Base-by-base conservation (phyloP, 2,888 invertebrate species). In the Cheilosia scutellata region DNA sequence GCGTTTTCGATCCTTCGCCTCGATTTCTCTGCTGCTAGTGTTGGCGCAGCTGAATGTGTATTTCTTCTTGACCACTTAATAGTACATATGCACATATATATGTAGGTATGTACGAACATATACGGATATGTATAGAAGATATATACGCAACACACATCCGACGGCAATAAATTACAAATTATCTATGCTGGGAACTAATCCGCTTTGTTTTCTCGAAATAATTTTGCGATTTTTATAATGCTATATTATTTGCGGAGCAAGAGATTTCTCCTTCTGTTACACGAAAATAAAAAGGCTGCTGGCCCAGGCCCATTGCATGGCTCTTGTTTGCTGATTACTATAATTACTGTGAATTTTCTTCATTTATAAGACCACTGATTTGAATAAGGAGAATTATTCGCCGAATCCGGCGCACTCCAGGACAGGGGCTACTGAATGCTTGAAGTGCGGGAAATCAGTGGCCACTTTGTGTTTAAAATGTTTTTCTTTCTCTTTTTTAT, bases 301-400 rank as follows among this genome's bases (percentile, higher is more conserved):
- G 68, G 44, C 51, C 77, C 51, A 51, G 13, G 25, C 51, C 51
- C 65, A 49, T 66, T 65, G 72, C 72, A 66, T 72, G 77, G 78
- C 63, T 88, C 80, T 82, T 84, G 87, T 88, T 84, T 87, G 71
- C 79, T 79, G 88, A 90, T 90, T 89, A 90, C 91, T 90, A 90
- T 90, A 91, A 90, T 90, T 90, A 91, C 89, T 84, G 86, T 88
- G 90, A 88, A 89, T 89, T 88, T 88, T 88, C 88, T 88, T 88
- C 88, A 87, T 88, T 87, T 88, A 87, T 88, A 87, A 88, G 87
- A 57, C 86, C 68, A 77, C 82, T 86, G 86, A 86, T 86, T 86
- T 86, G 86, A 86, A 86, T 86, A 82, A 82, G 82, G 65, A 74
- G 82, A 82, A 77, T 86, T 53, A 82, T 86, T 86, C 82, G 86